Evolutionary conservation across 2,888 invertebrate species (phyloP), one percentile per base, ranked within the genome.

Genomic region (Agriopis leucophaearia): DNA sequence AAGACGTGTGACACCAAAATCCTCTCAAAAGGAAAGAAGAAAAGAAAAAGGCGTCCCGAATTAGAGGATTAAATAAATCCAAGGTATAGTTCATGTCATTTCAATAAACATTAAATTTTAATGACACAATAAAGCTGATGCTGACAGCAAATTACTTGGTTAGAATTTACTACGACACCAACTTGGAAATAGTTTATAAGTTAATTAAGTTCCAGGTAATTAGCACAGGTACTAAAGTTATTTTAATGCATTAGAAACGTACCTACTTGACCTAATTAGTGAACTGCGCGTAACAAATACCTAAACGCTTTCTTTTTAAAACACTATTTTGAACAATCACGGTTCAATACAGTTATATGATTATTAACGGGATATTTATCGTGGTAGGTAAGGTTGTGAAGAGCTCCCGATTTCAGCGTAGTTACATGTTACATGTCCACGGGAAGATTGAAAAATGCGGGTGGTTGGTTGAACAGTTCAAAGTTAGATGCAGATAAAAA

Each of bases 111-210:
- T 56, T 18, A 61, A 56, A 42, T 27, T 66, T 56, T 38, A 51
- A 62, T 52, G 61, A 10, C 45, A 44, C 40, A 18, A 61, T 66
- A 62, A 61, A 66, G n/a, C 62, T 61, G 27, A 57, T 15, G 61
- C 16, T 62, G 57, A 38, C 66, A 57, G 55, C 60, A 55, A 55
- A 60, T 61, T 56, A 56, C 60, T 66, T 40, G 45, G 54, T 54
- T 64, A 35, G 52, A 59, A 59, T 65, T 65, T 65, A 65, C 35
- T 48, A 45, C 58, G 47, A 58, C 40, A 38, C 38, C 16, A 50
- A n/a, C 36, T 51, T 15, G 13, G 10, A 16, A 48, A 55, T 66
- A 66, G 56, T 61, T 66, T 61, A 59, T 57, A 66, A 45, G 50
- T 57, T 61, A 56, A 66, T 61, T 61, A 61, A 45, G 27, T 42